Evolutionary conservation across 2,113 vertebrate genomes (phyloP), one percentile per base, ranked within the genome.

Genomic region (Sinocyclocheilus rhinocerous): DNA sequence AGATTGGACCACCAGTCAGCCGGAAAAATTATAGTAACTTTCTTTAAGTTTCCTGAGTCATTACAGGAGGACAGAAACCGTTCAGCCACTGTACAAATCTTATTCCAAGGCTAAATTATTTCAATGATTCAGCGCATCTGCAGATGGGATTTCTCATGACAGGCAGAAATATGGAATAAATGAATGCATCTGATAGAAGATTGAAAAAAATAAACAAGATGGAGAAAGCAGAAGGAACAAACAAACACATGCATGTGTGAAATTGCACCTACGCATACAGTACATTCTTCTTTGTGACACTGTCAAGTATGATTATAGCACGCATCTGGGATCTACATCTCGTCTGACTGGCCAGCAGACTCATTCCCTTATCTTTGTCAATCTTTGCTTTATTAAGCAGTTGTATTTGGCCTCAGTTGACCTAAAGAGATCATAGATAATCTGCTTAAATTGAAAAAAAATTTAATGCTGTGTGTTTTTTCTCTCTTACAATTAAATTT

Each of bases 371-470:
- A 72, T 72, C 22, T 75, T 55, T 81, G 70, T 70, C 63, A 61
- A 80, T 42, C 39, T 4, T 26, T n/a, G 36, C 59, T 83, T 80
- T 55, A 85, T 79, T 79, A 86, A 86, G 73, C 72, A 70, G 79
- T 83, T 83, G 73, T 26, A 26, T 75, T 69, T 3, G 8, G 22
- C 84, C 80, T 76, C 39, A 69, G 12, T 26, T 86, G 84, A 83
- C 81, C 75, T 72, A 16, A 36, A 76, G 61, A 69, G 61, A 70
- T 76, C 57, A 52, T 50, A 61, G 36, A 48, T 80, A 84, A 88
- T 84, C 84, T 88, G 36, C 84, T 86, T 84, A 79, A 57, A 36
- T 26, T 22, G 4, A 48, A 48, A 18, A 67, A 45, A 50, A 50
- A 50, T 50, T 0, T 36, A 83, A 24, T 76, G 57, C 4, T 77